Evolutionary conservation across 2,797 vertebrate genomes (phyloP).

Genomic region (Micrastur ruficollis): DNA sequence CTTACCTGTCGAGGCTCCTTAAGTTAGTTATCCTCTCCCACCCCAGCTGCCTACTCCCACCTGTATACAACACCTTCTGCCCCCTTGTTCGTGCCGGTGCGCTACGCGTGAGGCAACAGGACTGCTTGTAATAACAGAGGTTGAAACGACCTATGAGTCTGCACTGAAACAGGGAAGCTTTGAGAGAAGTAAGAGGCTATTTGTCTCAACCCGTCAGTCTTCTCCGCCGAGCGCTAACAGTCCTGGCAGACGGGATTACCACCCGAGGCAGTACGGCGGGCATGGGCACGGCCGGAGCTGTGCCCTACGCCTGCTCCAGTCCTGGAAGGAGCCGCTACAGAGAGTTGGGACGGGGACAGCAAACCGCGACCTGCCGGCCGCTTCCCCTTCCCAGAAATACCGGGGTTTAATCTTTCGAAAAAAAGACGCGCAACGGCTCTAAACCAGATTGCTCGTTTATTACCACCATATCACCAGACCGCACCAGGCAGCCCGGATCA

Average conservation of each 20-base stretch:
- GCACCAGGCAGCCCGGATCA: no score
- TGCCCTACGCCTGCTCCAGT: background rate
- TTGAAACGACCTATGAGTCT: accelerated
- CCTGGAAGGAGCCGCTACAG: background rate
- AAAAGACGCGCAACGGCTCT: background rate
- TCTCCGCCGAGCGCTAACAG: accelerated
- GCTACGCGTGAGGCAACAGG: accelerated
- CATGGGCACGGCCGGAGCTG: background rate
- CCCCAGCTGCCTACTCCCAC: background rate
- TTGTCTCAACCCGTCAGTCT: accelerated
- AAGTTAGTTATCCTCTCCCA: background rate
- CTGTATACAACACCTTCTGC: background rate
- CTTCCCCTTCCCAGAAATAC: accelerated
- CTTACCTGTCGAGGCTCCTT: no score
- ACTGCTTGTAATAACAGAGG: background rate
- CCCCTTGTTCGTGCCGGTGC: accelerated
- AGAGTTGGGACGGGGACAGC: no score
- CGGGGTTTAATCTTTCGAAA: background rate
- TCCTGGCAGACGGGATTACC: no score
- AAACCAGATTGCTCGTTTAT: background rate
- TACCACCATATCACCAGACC: no score
- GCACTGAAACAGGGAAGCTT: no score
- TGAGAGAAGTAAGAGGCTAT: no score
- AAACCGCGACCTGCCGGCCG: accelerated
- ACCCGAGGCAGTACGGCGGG: no score